phyloP scores from a whole-genome alignment of 92 coral and sea anemone species.

The Phenganax stokvisi region DNA sequence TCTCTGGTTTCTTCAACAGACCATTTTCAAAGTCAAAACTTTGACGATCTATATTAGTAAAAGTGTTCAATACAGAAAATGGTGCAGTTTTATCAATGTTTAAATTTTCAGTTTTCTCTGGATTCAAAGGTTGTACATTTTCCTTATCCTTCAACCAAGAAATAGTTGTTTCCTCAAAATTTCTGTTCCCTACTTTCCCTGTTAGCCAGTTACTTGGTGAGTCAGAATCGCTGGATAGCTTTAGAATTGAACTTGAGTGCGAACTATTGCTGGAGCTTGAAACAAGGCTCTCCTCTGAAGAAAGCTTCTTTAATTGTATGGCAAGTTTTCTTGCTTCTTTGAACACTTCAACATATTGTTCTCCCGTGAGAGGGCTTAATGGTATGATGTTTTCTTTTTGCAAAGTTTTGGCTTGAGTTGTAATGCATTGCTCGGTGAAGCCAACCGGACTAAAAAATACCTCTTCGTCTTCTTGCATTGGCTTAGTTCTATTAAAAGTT shows the following conservation, averaged over 20 bases:
- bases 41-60: not conserved
- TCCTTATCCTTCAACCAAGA: slow-evolving; percentile 6
- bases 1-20: not conserved
- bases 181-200: slow-evolving; percentile 24
- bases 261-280: slow-evolving; percentile 2
- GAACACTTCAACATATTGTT: slow-evolving; percentile 86
- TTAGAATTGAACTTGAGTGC: slow-evolving; percentile 13
- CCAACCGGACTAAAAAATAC: slow-evolving; percentile 96
- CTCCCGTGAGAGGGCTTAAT: slow-evolving; percentile 75
- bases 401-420: slow-evolving; percentile 47
- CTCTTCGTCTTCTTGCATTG: slow-evolving; percentile 53
- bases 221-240: slow-evolving; percentile 12
- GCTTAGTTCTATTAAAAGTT: slow-evolving; percentile 32
- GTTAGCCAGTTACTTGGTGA: slow-evolving; percentile 9
- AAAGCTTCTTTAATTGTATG: slow-evolving; percentile 11
- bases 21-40: not conserved
- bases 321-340: slow-evolving; percentile 93
- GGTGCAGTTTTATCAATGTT: not conserved
- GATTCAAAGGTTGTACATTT: slow-evolving; percentile 19
- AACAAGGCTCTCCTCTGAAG: not conserved
- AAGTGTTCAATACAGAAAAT: not conserved
- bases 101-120: not conserved
- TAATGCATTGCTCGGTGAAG: slow-evolving; percentile 78
- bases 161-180: not conserved
- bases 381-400: slow-evolving; percentile 52